phyloP scores from a whole-genome alignment of 1,140 invertebrate species.

The Musca domestica region DNA sequence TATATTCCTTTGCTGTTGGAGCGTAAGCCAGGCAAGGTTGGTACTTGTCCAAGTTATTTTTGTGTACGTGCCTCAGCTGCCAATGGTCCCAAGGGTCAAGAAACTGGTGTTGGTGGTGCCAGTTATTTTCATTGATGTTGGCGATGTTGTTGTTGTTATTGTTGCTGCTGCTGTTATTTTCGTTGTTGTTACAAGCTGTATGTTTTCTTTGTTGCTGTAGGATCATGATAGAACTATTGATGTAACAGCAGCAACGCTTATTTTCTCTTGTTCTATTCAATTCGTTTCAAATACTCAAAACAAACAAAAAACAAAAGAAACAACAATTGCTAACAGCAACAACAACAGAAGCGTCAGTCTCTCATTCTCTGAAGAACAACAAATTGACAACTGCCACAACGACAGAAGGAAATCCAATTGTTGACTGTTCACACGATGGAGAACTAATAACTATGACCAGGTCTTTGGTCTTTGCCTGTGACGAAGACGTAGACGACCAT shows the following conservation, averaged over 20 bases:
- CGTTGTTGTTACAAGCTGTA: neutral
- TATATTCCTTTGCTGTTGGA: neutral
- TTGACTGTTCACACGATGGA: slow-evolving; percentile 33
- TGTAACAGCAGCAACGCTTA: slow-evolving; percentile 7
- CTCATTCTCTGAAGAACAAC: slow-evolving; percentile 10
- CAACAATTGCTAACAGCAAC: slow-evolving; percentile 2
- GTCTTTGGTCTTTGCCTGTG: neutral
- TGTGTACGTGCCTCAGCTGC: slow-evolving; percentile 13
- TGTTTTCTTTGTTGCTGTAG: neutral
- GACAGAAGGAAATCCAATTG: slow-evolving; percentile 26
- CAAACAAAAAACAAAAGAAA: slow-evolving; percentile 6
- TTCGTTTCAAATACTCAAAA: neutral
- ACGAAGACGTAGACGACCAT: neutral
- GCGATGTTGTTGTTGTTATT: neutral
- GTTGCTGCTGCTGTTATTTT: slow-evolving; percentile 14
- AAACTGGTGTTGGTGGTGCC: slow-evolving; percentile 16
- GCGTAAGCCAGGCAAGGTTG: neutral
- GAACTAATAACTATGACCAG: slow-evolving; percentile 10
- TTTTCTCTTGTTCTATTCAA: no score
- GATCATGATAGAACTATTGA: slow-evolving; percentile 4
- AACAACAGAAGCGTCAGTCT: neutral
- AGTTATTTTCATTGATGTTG: neutral
- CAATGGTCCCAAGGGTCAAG: slow-evolving; percentile 25
- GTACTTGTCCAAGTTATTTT: no score
- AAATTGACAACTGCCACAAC: slow-evolving; percentile 25